Conservation (phyloP, 2,797 vertebrate genomes). For the Luscinia luscinia region DNA sequence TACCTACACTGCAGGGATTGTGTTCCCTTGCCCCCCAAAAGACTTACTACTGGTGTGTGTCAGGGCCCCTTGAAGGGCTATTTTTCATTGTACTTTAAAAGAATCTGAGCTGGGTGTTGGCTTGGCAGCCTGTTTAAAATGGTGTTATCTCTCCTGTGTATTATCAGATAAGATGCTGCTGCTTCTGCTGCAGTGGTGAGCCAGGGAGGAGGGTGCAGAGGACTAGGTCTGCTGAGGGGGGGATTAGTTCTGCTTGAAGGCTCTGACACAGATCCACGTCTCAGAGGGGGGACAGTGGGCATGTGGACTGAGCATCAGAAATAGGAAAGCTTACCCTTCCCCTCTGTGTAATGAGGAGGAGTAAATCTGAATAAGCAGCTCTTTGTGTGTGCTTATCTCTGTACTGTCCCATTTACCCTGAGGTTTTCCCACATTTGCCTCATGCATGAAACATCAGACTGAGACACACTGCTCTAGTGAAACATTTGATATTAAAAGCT, state of each 20-base stretch:
- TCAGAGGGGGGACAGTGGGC: background rate
- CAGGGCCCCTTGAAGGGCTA: background rate
- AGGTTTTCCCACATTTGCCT: constrained; percentile 23
- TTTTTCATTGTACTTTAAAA: background rate
- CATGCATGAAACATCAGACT: background rate
- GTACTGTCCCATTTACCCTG: background rate
- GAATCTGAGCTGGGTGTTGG: background rate
- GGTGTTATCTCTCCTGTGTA: background rate
- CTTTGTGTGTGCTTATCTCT: constrained; percentile 12
- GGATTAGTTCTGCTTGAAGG: constrained; percentile 35
- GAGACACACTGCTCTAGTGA: background rate
- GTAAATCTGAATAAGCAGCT: constrained; percentile 14
- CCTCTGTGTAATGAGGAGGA: background rate
- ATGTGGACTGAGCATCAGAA: background rate
- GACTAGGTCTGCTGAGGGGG: background rate
- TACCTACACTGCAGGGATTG: background rate
- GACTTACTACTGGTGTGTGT: background rate
- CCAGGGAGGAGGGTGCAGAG: background rate
- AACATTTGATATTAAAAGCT: background rate
- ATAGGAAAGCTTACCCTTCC: background rate
- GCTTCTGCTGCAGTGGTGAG: background rate
- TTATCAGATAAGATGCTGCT: background rate
- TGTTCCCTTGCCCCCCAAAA: background rate
- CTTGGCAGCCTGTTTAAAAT: background rate
- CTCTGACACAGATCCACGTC: constrained; percentile 19